A percentile compares a stretch with the other conserved stretches of the same genome.
Conservation (phyloP, 2,113 vertebrate genomes). For the Callaeas wilsoni region DNA sequence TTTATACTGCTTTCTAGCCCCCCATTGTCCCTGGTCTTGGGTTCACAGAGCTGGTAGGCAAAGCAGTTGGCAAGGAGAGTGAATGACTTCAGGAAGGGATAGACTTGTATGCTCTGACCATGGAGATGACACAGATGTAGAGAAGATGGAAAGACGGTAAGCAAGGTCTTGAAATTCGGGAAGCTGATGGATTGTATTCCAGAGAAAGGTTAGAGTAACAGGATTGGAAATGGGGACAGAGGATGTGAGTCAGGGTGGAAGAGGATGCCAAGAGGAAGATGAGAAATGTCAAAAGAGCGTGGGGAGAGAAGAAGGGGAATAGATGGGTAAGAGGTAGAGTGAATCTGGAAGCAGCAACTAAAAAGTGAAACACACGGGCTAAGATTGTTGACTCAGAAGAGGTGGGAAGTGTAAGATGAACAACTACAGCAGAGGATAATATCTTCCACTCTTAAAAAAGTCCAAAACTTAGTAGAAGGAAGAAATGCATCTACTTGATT, state of each 20-base stretch:
- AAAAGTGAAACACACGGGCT: not conserved
- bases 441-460: not conserved
- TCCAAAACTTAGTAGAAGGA: not conserved
- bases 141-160: not conserved
- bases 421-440: not conserved
- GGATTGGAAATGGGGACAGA: not conserved
- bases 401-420: not conserved
- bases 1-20: not conserved
- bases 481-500: not conserved
- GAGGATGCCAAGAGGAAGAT: not conserved
- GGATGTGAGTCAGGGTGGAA: not conserved
- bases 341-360: not conserved
- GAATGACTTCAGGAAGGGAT: not conserved
- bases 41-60: not conserved
- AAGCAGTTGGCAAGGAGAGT: not conserved
- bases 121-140: not conserved
- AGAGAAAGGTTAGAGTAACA: not conserved
- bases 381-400: not conserved
- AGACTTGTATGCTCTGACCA: not conserved
- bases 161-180: not conserved
- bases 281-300: not conserved
- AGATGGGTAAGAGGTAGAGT: not conserved
- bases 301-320: not conserved
- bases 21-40: not conserved
- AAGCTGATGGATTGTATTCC: not conserved